Evolutionary conservation across 2,113 vertebrate genomes (phyloP).

Genomic region (Nycticebus coucang): DNA sequence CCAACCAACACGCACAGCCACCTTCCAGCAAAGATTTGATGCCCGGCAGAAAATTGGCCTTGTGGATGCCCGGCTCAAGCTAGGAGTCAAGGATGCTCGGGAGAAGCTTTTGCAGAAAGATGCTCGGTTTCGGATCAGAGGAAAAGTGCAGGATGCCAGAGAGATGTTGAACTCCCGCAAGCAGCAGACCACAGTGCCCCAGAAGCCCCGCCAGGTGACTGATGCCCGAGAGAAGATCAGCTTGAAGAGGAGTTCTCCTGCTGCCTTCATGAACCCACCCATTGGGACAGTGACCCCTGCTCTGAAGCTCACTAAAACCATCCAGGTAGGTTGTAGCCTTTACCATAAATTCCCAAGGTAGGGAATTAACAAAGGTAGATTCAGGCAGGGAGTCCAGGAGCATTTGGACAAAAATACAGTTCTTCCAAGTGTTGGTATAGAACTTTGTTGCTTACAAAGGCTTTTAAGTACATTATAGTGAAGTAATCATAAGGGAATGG

Average conservation of each 20-base stretch:
- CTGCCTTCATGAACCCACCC: constrained; percentile 80
- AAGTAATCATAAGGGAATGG: not conserved
- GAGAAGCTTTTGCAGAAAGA: constrained; percentile 95
- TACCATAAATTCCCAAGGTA: not conserved
- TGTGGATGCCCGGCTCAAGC: constrained; percentile 91
- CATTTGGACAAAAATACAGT: not conserved
- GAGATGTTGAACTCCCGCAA: constrained; percentile 98
- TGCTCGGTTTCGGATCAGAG: constrained; percentile 94
- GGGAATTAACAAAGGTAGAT: not conserved
- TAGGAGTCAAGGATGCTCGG: constrained; percentile 95
- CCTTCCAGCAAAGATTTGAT: constrained; percentile 90
- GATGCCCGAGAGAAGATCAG: constrained; percentile 96
- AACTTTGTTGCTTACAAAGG: not conserved
- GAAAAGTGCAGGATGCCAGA: constrained; percentile 94
- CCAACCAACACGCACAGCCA: constrained; percentile 72
- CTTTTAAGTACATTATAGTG: not conserved
- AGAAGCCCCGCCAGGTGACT: constrained; percentile 88
- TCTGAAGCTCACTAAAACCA: constrained; percentile 97
- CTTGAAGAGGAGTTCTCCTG: constrained; percentile 91
- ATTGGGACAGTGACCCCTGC: constrained; percentile 83
- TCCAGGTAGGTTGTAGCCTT: constrained; percentile 88
- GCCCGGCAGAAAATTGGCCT: constrained; percentile 96
- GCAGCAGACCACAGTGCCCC: constrained; percentile 84
- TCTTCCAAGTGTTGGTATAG: not conserved
- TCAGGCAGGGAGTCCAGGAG: not conserved